These are phyloP conservation scores for Bombylius discolor DNA, from an alignment of 2,888 invertebrate genomes.

Conservation along the genomic window DNA sequence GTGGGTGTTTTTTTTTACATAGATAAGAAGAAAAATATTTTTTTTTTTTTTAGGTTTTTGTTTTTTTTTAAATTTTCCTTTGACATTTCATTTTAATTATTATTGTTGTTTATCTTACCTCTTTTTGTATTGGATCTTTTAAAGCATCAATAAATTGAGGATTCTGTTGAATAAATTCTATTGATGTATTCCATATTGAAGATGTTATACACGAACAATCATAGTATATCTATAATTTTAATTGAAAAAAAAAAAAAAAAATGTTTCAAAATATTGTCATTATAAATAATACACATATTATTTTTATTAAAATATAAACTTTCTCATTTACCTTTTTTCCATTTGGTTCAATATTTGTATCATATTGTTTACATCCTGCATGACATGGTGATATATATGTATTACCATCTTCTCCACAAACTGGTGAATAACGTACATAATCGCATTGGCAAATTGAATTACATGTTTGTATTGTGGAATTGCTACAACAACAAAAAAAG, in stretches of 20 bases:
- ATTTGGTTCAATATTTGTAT: conserved; percentile 30
- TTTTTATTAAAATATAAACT: no score
- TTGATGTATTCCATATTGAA: no score
- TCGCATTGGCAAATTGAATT: conserved; percentile 55
- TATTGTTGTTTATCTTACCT: no score
- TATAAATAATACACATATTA: no score
- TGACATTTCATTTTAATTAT: no score
- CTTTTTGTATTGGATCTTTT: no score
- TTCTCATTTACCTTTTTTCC: conserved; percentile 34
- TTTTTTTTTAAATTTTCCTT: no score
- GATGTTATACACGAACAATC: conserved; percentile 28
- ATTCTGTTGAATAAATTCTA: no score
- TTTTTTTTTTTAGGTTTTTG: no score
- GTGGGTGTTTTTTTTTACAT: neutral
- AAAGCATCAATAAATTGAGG: no score
- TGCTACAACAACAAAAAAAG: conserved; percentile 2
- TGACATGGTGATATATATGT: conserved; percentile 69
- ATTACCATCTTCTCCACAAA: conserved; percentile 51
- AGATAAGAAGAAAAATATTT: no score
- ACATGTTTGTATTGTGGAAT: conserved; percentile 34
- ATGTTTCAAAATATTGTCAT: neutral
- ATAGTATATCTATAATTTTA: conserved; percentile 22
- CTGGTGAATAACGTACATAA: conserved; percentile 58
- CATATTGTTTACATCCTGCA: conserved; percentile 50
- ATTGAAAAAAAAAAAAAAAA: neutral